Base-by-base conservation (phyloP, 30 jellyfish, hydroid and myxozoan genomes). In the Hydra vulgaris region DNA sequence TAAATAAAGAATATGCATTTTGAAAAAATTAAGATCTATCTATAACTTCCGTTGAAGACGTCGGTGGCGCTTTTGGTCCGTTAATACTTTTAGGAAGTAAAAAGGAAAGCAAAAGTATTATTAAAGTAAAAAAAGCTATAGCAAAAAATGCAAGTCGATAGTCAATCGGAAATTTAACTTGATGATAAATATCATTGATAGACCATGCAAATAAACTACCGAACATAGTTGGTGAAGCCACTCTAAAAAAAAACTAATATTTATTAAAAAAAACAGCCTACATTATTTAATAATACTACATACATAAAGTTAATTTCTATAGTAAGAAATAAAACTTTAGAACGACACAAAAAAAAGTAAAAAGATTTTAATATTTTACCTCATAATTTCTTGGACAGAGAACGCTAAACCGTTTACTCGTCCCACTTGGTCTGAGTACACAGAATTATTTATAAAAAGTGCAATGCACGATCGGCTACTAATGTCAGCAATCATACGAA, bases 121-220 rank as follows among this genome's bases (percentile, higher is more conserved):
- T 21, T 3, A 66, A 7, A 26, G 87, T 86, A 61, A 87, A 25
- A 16, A 86, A 25, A 7, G 94, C 87, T 12, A 91, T 68, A 17
- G 78, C 69, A 20, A 81, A 56, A 81, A 91, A 91, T 25, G 98
- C 85, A 24, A 84, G 26, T 26, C 91, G 96, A 77, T 77, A 91
- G 40, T 88, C 88, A 25, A 91, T 25, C 22, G 98, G 98, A 54
- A 85, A 91, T 26, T 86, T 86, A 26, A 82, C 74, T 19, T 77
- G 18, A 8, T 76, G 81, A 18, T 81, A 25, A 25, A 85, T 88
- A 26, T 75, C 72, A 17, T 74, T 73, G 26, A 91, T 82, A 17
- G 96, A 86, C 98, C 98, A 91, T 18, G 98, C 95, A 56, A 86
- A 91, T 55, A 91, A 54, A 15, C 92, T 81, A 12, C 98, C 98